A percentile compares a stretch with the other conserved stretches of the same genome.
Conservation (phyloP, 2,888 invertebrate species). For the Lasius platythorax region DNA sequence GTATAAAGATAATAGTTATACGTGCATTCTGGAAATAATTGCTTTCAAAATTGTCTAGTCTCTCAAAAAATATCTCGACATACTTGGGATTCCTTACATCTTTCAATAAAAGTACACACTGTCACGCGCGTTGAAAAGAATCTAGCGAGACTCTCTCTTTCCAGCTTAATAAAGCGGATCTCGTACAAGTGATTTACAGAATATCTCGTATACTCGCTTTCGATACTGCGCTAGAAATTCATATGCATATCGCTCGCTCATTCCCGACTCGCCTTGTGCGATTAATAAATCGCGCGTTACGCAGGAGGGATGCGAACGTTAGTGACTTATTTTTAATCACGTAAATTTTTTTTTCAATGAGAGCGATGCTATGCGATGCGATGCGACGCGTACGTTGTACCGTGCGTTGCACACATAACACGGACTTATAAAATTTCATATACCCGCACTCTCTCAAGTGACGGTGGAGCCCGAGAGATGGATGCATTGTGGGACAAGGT, state of each 20-base stretch:
- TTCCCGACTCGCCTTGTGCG: constrained; percentile 13
- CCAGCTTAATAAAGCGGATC: constrained; percentile 18
- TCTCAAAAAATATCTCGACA: not conserved
- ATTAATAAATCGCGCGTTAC: constrained; percentile 22
- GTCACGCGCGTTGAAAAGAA: not conserved
- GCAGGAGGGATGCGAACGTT: constrained; percentile 19
- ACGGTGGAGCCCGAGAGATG: constrained; percentile 64
- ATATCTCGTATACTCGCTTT: constrained; percentile 18
- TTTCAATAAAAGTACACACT: not conserved
- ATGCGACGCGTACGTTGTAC: not conserved
- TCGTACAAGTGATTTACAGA: constrained; percentile 21
- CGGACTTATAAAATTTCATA: constrained; percentile 60
- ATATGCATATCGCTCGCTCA: not conserved
- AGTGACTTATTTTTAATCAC: constrained; percentile 34
- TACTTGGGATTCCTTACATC: not conserved
- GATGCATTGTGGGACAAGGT: constrained; percentile 79
- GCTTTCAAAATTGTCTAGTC: not conserved
- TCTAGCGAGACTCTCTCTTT: constrained; percentile 22
- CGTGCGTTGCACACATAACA: not conserved
- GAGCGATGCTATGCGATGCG: not conserved
- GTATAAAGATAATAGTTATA: not conserved
- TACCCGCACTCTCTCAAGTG: not conserved
- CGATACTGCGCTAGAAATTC: constrained; percentile 29
- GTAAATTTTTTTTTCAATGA: constrained; percentile 12
- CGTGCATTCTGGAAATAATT: not conserved